A percentile compares a stretch with the other conserved stretches of the same genome.
These are phyloP conservation scores for Amblyopsis rosae DNA, from an alignment of 2,113 vertebrate genomes.

Conservation along the genomic window DNA sequence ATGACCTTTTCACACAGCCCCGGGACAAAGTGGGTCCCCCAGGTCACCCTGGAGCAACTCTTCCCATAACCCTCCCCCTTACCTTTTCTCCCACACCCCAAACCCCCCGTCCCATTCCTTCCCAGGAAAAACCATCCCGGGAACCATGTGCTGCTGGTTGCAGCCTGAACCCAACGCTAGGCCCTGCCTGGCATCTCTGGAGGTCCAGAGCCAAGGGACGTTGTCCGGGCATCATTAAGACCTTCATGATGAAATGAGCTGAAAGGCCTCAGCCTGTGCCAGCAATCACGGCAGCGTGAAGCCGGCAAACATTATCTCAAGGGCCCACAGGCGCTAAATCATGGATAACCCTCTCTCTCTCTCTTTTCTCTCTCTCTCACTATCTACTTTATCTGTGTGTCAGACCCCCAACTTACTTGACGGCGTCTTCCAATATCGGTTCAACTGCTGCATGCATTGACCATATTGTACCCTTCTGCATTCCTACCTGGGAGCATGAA, in stretches of 20 bases:
- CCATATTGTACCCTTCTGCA: constrained; percentile 60
- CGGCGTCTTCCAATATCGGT: background rate
- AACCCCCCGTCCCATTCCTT: background rate
- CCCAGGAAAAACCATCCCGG: constrained; percentile 8
- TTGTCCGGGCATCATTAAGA: constrained; percentile 76
- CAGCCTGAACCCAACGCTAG: constrained; percentile 38
- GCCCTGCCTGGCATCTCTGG: constrained; percentile 56
- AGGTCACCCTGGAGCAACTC: constrained; percentile 67
- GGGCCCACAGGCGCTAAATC: constrained; percentile 75
- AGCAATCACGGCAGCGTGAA: constrained; percentile 71
- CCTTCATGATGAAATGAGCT: constrained; percentile 79
- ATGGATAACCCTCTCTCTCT: constrained; percentile 75
- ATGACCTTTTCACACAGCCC: constrained; percentile 77
- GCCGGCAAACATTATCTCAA: constrained; percentile 67
- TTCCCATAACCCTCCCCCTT: constrained; percentile 28
- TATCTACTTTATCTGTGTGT: constrained; percentile 56
- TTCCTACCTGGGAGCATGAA: constrained; percentile 68
- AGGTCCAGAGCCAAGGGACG: constrained; percentile 57
- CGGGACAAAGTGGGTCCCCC: constrained; percentile 68
- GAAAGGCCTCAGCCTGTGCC: constrained; percentile 68
- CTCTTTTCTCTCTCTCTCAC: constrained; percentile 31
- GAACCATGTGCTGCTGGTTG: constrained; percentile 48
- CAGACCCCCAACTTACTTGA: constrained; percentile 49
- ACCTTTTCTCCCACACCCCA: background rate
- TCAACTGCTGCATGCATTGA: constrained; percentile 10